Evolutionary conservation across 1,140 invertebrate genomes (phyloP), one percentile per base, ranked within the genome.

Genomic region (Teleogryllus occipitalis): DNA sequence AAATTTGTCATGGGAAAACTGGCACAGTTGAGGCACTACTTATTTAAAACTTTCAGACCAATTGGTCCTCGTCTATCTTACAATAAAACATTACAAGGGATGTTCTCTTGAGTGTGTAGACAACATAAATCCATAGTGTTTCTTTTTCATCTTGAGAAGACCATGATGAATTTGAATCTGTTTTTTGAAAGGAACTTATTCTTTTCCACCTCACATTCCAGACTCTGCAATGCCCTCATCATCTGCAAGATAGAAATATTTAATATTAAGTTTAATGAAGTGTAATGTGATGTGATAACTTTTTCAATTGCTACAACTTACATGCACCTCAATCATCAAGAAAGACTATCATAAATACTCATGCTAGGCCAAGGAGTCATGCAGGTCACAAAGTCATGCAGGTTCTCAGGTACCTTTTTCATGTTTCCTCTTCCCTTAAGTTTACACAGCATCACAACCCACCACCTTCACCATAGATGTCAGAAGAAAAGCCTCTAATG

Each of bases 151-250:
- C 54, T 65, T 65, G 54, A 10, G 18, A 18, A 14, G 18, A 18
- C 7, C 54, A 2, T 65, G 54, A 65, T 65, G 10, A 65, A 65
- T 14, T 65, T 65, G 18, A 65, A 65, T 18, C 0, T 65, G 2
- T 14, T 65, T 18, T 14, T 65, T 65, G 10, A 2, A 65, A 65
- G 75, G 75, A 39, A 76, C 76, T 76, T 46, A 72, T 18, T 21
- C 10, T n/a, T n/a, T 7, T 21, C 8, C 22, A 46, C 80, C 75
- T 86, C 82, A 88, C 83, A 88, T 88, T 78, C 87, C 86, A 46
- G 87, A 88, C 80, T 88, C 87, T 10, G 87, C 87, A 81, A 88
- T 88, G 65, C 87, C 87, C 84, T 88, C 87, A 82, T 88, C 87
- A 85, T 88, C 87, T 88, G 81, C 27, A 83, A 82, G 73, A 75